phyloP scores from a whole-genome alignment of 2,113 vertebrate genomes.

The Poicephalus gulielmi region DNA sequence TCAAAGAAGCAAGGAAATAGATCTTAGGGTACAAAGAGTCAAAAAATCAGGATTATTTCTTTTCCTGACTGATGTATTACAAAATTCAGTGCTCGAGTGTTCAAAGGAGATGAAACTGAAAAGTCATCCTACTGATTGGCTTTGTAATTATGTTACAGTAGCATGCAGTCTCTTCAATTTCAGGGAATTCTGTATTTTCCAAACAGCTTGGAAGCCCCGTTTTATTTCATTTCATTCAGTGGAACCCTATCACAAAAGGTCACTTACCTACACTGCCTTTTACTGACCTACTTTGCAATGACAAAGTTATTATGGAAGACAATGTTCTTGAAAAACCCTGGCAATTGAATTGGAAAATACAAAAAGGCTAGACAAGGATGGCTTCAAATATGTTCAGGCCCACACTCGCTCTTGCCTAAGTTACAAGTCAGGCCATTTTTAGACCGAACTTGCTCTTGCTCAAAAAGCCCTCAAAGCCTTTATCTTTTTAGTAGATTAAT shows the following conservation, averaged over 20 bases:
- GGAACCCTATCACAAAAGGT: not conserved
- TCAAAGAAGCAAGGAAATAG: not conserved
- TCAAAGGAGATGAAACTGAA: not conserved
- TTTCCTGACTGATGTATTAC: not conserved
- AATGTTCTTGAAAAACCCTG: not conserved
- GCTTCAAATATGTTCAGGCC: not conserved
- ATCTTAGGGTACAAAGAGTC: not conserved
- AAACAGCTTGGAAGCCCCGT: not conserved
- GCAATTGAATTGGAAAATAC: not conserved
- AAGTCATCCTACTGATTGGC: not conserved
- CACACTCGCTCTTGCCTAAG: not conserved
- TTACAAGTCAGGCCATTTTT: not conserved
- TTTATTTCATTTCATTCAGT: not conserved
- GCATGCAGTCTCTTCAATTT: not conserved
- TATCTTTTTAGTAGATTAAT: not conserved
- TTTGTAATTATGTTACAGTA: not conserved
- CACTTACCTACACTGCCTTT: not conserved
- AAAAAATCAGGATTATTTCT: not conserved
- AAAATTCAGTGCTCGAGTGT: not conserved
- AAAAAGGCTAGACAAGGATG: not conserved
- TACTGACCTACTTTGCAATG: not conserved
- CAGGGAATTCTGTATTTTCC: not conserved
- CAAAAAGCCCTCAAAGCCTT: not conserved
- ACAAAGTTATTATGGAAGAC: not conserved
- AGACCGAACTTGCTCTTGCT: not conserved